phyloP scores from a whole-genome alignment of 2,888 invertebrate species.

The Scrobipalpa costella region DNA sequence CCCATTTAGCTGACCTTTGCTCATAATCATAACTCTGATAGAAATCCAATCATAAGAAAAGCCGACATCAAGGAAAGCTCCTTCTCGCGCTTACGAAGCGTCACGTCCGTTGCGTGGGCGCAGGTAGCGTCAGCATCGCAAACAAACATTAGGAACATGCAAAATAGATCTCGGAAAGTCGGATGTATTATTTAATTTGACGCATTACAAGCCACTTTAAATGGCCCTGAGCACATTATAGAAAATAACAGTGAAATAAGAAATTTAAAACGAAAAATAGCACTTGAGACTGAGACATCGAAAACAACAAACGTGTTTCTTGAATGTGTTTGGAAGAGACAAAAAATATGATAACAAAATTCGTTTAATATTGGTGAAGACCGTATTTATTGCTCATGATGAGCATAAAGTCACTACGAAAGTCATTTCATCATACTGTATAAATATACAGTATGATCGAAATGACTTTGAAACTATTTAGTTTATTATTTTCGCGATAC shows the following conservation, averaged over 20 bases:
- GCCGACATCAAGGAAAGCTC: constrained; percentile 25
- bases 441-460: too few relatives aligned
- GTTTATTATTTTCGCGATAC: constrained; percentile 3
- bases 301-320: background rate
- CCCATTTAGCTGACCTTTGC: background rate
- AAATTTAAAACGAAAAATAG: background rate
- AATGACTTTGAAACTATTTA: too few relatives aligned
- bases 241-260: background rate
- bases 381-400: too few relatives aligned
- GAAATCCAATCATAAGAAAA: constrained; percentile 2
- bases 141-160: background rate
- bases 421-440: background rate
- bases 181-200: background rate
- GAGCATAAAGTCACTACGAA: too few relatives aligned
- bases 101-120: constrained; percentile 40
- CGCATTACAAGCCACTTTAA: background rate
- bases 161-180: constrained; percentile 9
- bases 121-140: constrained; percentile 40
- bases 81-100: constrained; percentile 35
- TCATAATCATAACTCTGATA: background rate
- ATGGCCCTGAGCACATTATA: background rate
- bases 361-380: too few relatives aligned
- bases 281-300: background rate
- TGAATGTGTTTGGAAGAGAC: background rate
- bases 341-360: background rate